Evolutionary conservation across 2,888 invertebrate species (phyloP).

Genomic region (Steinernema hermaphroditum): DNA sequence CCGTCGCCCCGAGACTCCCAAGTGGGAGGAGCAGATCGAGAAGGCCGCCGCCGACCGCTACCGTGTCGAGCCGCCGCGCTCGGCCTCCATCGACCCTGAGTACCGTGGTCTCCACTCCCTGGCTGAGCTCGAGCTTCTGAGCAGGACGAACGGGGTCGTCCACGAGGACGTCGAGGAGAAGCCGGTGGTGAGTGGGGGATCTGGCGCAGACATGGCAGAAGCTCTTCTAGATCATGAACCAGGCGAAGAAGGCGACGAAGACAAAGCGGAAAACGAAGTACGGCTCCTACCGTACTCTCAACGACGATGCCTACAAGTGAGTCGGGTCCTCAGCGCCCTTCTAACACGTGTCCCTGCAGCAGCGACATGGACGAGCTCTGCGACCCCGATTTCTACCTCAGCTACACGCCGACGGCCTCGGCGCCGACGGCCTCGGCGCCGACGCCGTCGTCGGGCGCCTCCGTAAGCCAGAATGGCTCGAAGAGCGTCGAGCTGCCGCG

Average conservation of each 20-base stretch:
- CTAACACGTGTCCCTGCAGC: constrained; percentile 39
- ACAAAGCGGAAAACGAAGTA: constrained; percentile 41
- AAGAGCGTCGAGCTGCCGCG: constrained; percentile 56
- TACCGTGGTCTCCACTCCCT: constrained; percentile 26
- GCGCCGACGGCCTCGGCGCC: constrained; percentile 33
- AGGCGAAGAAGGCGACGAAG: constrained; percentile 45
- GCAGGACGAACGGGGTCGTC: background rate
- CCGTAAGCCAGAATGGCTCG: constrained; percentile 41
- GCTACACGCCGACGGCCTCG: constrained; percentile 42
- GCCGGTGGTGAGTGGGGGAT: constrained; percentile 32
- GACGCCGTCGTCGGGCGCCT: constrained; percentile 30
- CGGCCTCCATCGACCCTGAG: constrained; percentile 32
- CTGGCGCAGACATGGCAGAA: no score
- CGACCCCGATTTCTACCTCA: constrained; percentile 65
- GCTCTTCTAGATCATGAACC: constrained; percentile 54
- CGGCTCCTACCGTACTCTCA: constrained; percentile 50
- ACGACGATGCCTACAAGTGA: constrained; percentile 44
- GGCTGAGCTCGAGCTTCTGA: constrained; percentile 29
- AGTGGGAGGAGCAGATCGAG: constrained; percentile 64
- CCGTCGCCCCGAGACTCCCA: constrained; percentile 53
- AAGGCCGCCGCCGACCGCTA: constrained; percentile 43
- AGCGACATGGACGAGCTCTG: constrained; percentile 65
- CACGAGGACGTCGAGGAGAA: constrained; percentile 33
- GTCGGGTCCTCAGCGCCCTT: constrained; percentile 1
- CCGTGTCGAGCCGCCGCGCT: constrained; percentile 14